Conservation (phyloP, 2,797 vertebrate genomes). For the Streptopelia turtur region DNA sequence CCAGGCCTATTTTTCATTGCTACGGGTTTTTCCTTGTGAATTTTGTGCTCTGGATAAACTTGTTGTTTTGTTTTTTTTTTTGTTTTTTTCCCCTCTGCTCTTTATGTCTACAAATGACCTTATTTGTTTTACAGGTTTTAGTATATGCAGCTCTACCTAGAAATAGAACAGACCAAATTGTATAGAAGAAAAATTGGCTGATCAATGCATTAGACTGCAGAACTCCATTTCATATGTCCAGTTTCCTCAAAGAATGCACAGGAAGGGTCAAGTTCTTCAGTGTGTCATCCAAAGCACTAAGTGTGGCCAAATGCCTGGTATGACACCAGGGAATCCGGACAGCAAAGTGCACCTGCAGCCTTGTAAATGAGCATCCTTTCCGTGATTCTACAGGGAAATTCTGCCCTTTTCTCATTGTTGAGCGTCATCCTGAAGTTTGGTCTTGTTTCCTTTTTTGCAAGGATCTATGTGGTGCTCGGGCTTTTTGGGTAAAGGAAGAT, state of each 20-base stretch:
- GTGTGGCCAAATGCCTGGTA: not conserved
- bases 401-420: not conserved
- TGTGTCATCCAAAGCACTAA: not conserved
- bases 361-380: not conserved
- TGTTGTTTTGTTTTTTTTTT: too few species aligned
- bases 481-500: not conserved
- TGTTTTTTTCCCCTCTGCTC: not conserved
- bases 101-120: accelerated
- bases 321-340: accelerated
- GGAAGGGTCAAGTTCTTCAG: not conserved
- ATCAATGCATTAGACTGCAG: not conserved
- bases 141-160: not conserved
- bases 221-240: not conserved
- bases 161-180: not conserved
- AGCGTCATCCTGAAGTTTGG: not conserved
- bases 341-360: not conserved
- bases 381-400: accelerated
- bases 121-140: not conserved
- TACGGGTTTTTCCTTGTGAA: not conserved
- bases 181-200: not conserved
- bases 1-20: not conserved
- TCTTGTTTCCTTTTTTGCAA: not conserved
- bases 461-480: not conserved
- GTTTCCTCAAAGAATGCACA: not conserved
- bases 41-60: not conserved